Percentiles rank a stretch among this genome's conserved stretches.
Evolutionary conservation across 2,888 invertebrate species (phyloP).

Genomic region (Itoplectis maculator): DNA sequence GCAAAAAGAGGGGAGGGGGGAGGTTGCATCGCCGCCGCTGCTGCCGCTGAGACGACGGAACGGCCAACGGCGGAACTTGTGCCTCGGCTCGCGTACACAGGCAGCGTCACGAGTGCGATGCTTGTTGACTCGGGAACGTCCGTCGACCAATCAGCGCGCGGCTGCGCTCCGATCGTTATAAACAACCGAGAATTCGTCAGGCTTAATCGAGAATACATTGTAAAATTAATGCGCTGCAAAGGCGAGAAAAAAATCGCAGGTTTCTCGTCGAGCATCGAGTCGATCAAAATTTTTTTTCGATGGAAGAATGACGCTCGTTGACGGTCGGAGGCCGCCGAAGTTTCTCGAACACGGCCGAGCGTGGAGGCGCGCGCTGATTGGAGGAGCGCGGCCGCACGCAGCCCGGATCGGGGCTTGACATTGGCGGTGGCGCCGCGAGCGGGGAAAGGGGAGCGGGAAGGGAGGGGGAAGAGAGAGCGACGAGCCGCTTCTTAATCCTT

Average conservation of each 20-base stretch:
- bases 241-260: slow-evolving; percentile 1
- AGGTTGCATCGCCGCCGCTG: background rate
- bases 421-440: slow-evolving; percentile 42
- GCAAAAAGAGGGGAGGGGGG: slow-evolving; percentile 10
- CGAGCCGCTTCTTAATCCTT: slow-evolving; percentile 64
- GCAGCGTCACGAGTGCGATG: slow-evolving; percentile 33
- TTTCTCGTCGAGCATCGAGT: background rate
- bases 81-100: slow-evolving; percentile 34
- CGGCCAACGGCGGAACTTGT: slow-evolving; percentile 40
- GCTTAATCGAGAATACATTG: slow-evolving; percentile 6
- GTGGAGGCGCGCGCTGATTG: slow-evolving; percentile 43
- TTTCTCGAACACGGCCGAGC: slow-evolving; percentile 56
- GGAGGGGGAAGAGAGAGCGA: slow-evolving; percentile 25
- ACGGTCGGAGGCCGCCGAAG: slow-evolving; percentile 35
- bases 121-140: slow-evolving; percentile 15
- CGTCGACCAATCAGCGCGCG: slow-evolving; percentile 70
- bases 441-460: slow-evolving; percentile 11
- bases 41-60: slow-evolving; percentile 2
- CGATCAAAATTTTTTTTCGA: background rate
- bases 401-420: slow-evolving; percentile 31
- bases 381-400: slow-evolving; percentile 51
- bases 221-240: background rate
- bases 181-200: slow-evolving; percentile 64
- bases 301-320: background rate
- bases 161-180: slow-evolving; percentile 74